Percentiles rank a stretch among this genome's conserved stretches.
These are phyloP conservation scores for Carassius carassius DNA, from an alignment of 2,113 vertebrate species.

Conservation along the genomic window DNA sequence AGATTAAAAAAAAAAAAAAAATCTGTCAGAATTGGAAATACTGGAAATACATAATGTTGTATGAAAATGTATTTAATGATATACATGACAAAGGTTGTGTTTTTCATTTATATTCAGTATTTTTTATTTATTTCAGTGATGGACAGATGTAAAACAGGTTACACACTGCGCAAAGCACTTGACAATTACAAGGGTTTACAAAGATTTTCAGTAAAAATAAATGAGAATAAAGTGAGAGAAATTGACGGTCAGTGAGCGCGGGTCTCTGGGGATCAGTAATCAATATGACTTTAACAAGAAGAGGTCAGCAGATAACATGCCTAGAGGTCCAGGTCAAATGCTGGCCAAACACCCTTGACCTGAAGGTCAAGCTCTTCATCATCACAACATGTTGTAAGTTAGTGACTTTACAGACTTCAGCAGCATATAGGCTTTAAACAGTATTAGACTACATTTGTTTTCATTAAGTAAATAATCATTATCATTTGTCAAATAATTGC, in stretches of 20 bases:
- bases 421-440: not conserved
- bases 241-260: constrained; percentile 41
- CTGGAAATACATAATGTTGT: not conserved
- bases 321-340: constrained; percentile 93
- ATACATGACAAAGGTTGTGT: not conserved
- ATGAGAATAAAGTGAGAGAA: not conserved
- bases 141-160: too few relatives aligned
- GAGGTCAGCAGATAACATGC: constrained; percentile 91
- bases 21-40: not conserved
- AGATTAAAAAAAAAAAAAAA: not conserved
- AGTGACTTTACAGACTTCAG: constrained; percentile 56
- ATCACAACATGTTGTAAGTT: constrained; percentile 80
- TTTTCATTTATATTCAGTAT: not conserved
- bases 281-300: constrained; percentile 84
- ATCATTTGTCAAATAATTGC: not conserved
- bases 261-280: constrained; percentile 83
- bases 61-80: too few relatives aligned
- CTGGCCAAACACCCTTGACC: constrained; percentile 93
- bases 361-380: constrained; percentile 89
- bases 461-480: not conserved
- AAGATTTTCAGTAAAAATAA: not conserved
- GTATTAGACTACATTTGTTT: not conserved
- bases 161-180: too few relatives aligned
- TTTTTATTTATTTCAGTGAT: not conserved
- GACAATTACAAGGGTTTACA: not conserved